Percentiles rank a stretch among this genome's conserved stretches.
These are phyloP conservation scores for Caenorhabditis remanei DNA, from an alignment of 1,140 invertebrate genomes.

Conservation along the genomic window DNA sequence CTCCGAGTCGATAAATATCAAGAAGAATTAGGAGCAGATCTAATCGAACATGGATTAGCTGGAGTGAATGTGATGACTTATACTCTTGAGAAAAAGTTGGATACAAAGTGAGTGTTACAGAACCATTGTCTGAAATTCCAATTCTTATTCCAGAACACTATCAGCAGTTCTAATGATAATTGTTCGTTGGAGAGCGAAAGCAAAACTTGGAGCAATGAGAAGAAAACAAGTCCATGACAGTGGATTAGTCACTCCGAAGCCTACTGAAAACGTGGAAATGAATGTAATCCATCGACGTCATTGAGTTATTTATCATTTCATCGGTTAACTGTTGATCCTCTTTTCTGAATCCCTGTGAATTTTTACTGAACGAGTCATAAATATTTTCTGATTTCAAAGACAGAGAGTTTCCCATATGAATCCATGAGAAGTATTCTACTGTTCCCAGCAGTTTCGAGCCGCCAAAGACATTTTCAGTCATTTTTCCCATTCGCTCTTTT, in stretches of 20 bases:
- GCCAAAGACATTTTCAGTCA: background rate
- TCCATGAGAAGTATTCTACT: background rate
- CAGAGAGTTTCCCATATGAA: background rate
- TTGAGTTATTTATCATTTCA: background rate
- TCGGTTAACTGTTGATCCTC: background rate
- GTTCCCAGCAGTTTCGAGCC: background rate
- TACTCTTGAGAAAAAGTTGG: constrained; percentile 73
- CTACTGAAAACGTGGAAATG: constrained; percentile 39
- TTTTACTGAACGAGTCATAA: background rate
- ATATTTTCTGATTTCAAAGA: background rate
- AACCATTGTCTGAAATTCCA: background rate
- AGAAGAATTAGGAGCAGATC: constrained; percentile 88
- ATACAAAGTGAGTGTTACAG: constrained; percentile 65
- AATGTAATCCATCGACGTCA: constrained; percentile 30
- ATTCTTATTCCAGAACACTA: constrained; percentile 44
- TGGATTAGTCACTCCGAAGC: background rate
- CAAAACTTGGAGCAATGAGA: constrained; percentile 49
- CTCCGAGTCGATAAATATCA: constrained; percentile 87
- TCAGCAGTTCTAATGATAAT: constrained; percentile 55
- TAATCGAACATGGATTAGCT: constrained; percentile 86
- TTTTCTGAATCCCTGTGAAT: constrained; percentile 2
- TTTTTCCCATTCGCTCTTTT: background rate
- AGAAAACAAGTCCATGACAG: constrained; percentile 45
- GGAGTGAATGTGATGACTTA: constrained; percentile 73
- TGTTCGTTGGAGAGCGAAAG: constrained; percentile 60